A percentile compares a stretch with the other conserved stretches of the same genome.
These are phyloP conservation scores for Onthophagus taurus DNA, from an alignment of 1,140 invertebrate species.

Conservation along the genomic window DNA sequence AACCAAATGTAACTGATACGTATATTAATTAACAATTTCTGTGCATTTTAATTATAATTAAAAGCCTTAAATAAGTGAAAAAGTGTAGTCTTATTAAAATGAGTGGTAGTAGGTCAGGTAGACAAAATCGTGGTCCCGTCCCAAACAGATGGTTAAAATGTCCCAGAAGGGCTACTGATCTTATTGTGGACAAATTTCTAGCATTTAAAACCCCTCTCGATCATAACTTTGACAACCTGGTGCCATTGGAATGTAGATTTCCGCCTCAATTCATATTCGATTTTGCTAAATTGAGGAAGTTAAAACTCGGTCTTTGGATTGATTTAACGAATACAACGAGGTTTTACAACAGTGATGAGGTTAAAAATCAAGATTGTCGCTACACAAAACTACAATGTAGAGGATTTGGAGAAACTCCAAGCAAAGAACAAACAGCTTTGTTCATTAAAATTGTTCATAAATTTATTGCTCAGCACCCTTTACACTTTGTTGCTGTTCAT, in stretches of 20 bases:
- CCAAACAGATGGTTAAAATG: constrained; percentile 88
- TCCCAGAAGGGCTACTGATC: constrained; percentile 67
- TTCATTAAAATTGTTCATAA: constrained; percentile 72
- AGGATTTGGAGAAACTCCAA: constrained; percentile 75
- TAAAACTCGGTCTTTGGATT: constrained; percentile 89
- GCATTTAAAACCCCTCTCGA: constrained; percentile 91
- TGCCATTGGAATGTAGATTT: constrained; percentile 72
- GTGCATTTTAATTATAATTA: no score
- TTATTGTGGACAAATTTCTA: constrained; percentile 73
- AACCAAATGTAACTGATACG: no score
- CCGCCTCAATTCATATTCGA: constrained; percentile 75
- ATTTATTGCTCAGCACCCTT: constrained; percentile 70
- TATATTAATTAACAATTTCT: no score
- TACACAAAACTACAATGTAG: constrained; percentile 83
- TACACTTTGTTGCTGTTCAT: constrained; percentile 82
- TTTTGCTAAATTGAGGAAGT: constrained; percentile 61
- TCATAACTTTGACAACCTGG: constrained; percentile 63
- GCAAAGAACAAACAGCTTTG: constrained; percentile 60
- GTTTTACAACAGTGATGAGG: constrained; percentile 76
- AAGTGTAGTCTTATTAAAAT: no score
- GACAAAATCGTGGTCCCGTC: constrained; percentile 47
- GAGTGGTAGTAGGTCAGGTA: constrained; percentile 11
- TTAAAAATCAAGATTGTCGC: constrained; percentile 64
- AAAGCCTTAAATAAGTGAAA: no score
- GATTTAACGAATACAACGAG: constrained; percentile 91